Evolutionary conservation across 2,888 invertebrate species (phyloP).

Genomic region (Cactoblastis cactorum): DNA sequence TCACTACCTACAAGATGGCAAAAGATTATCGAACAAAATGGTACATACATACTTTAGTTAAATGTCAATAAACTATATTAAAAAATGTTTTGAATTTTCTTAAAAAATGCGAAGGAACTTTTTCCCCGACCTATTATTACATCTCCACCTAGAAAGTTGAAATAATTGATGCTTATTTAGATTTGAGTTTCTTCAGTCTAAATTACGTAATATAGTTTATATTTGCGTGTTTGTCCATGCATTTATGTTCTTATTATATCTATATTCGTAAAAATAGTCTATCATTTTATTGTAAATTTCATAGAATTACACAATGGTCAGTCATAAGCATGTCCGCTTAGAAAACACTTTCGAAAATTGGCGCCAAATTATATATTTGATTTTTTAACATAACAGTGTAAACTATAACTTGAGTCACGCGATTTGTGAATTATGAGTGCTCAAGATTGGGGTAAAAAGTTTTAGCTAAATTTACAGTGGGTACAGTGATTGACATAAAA

Average conservation of each 20-base stretch:
- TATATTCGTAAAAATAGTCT: neutral
- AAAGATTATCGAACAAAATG: too few relatives aligned
- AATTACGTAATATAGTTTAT: neutral
- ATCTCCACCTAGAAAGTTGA: too few relatives aligned
- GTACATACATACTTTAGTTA: too few relatives aligned
- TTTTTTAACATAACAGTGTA: neutral
- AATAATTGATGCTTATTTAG: neutral
- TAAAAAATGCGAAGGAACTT: too few relatives aligned
- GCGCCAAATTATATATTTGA: constrained; percentile 8
- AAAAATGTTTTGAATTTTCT: too few relatives aligned
- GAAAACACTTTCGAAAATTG: constrained; percentile 19
- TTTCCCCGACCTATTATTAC: too few relatives aligned
- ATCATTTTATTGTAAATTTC: neutral
- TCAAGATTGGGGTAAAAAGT: constrained; percentile 4
- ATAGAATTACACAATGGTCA: constrained; percentile 12
- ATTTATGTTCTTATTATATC: neutral
- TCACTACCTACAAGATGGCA: too few relatives aligned
- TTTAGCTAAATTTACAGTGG: neutral
- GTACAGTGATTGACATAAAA: neutral
- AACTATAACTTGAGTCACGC: constrained; percentile 17
- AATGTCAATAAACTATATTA: too few relatives aligned
- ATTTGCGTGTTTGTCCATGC: neutral
- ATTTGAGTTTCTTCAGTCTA: neutral
- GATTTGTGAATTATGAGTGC: constrained; percentile 18
- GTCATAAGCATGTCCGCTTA: constrained; percentile 1